Evolutionary conservation across 2,888 invertebrate genomes (phyloP), one percentile per base, ranked within the genome.

Genomic region (Globia sparganii): DNA sequence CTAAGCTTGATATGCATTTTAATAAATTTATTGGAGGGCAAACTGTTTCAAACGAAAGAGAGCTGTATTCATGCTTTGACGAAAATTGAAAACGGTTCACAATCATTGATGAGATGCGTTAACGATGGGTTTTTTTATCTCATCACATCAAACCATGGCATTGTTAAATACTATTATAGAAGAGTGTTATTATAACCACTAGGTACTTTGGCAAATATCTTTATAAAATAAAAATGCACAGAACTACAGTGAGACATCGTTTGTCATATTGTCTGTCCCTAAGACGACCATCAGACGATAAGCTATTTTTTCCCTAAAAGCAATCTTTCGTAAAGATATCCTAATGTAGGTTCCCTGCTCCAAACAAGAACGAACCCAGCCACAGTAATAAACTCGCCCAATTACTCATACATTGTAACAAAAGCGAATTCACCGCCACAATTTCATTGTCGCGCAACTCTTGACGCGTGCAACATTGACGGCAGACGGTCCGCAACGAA

Each of bases 391-490:
- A 86, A 86, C 78, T 67, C 61, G 78, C 72, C 31, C 83, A 85
- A 86, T 86, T 86, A 87, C 83, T 78, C 86, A 73, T 76, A 86
- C 82, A 78, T 75, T 65, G 74, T 80, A 78, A 86, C 86, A 86
- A 86, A 81, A 86, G 86, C 86, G 67, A 69, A 81, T 80, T 68
- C 80, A 64, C 74, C 62, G 68, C 62, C 75, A 76, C 86, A 85
- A 80, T 79, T 87, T 83, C 81, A 87, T 78, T 79, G 86, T 86
- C 77, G 87, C 78, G 68, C 78, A 72, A 74, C 62, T 86, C 80
- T 78, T 87, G 86, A 87, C 87, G 83, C 87, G 87, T 75, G 78
- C 76, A 75, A 81, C 81, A 80, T 86, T 83, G 79, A 80, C 70
- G 67, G 70, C 64, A 82, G 72, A 80, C 83, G 56, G 82, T 82